Conservation (phyloP, 2,888 invertebrate genomes). For the Calliphora vomitoria region DNA sequence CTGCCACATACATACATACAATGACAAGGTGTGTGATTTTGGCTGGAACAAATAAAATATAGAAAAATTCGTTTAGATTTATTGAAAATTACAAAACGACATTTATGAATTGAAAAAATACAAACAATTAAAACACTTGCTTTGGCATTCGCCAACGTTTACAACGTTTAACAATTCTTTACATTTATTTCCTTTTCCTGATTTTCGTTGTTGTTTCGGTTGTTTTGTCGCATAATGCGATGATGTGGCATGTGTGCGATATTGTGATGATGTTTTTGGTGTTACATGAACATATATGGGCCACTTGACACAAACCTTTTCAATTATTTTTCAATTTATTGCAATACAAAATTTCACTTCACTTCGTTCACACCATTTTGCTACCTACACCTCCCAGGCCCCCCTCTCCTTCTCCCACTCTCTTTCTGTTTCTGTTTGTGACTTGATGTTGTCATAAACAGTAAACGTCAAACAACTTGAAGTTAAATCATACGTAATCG, state of each 20-base stretch:
- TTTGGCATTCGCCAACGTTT: constrained; percentile 61
- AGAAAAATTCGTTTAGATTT: constrained; percentile 45
- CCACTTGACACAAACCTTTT: constrained; percentile 83
- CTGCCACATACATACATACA: constrained; percentile 14
- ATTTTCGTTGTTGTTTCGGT: constrained; percentile 12
- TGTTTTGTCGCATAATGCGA: constrained; percentile 51
- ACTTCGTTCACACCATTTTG: constrained; percentile 33
- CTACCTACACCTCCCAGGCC: not conserved
- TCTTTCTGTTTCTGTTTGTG: constrained; percentile 49
- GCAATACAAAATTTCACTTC: constrained; percentile 57
- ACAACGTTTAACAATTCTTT: constrained; percentile 66
- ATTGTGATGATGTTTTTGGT: constrained; percentile 55
- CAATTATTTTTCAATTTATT: constrained; percentile 84
- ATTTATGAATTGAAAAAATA: constrained; percentile 38
- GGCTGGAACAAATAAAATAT: constrained; percentile 20
- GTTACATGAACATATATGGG: constrained; percentile 46
- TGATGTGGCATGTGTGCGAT: constrained; percentile 42
- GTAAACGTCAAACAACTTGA: constrained; percentile 68
- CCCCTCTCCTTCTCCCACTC: not conserved
- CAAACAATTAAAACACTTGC: constrained; percentile 73
- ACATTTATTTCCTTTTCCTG: constrained; percentile 56
- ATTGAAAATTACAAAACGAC: constrained; percentile 51
- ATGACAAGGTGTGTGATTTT: constrained; percentile 12
- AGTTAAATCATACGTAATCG: constrained; percentile 74
- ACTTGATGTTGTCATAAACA: constrained; percentile 69